Base-by-base conservation (phyloP, 2,113 vertebrate genomes). In the Nyctibius bracteatus region DNA sequence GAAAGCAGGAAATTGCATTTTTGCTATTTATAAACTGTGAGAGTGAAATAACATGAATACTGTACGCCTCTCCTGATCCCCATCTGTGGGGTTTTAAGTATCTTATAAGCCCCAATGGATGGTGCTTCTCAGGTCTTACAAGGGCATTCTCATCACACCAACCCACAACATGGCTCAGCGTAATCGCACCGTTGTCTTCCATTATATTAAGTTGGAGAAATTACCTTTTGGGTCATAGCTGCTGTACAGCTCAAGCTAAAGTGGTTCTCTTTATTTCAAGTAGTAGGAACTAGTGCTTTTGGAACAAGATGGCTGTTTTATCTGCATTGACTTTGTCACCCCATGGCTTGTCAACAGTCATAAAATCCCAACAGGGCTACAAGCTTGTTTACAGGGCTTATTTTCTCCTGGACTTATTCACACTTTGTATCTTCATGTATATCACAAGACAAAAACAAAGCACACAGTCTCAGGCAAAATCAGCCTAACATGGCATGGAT, bases 1-100 rank as follows among this genome's bases (percentile, higher is more conserved):
- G 66, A 82, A 92, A 92, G 92, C 94, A 93, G 95, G 82, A 94
- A 83, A 92, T 78, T 77, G 71, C 58, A 62, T 3, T 27, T 88
- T 21, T 35, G 62, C 85, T 94, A 23, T 95, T 95, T 88, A 90
- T 82, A 81, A 92, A 77, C 88, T 77, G 87, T 24, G 85, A 92
- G 88, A 90, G 62, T 37, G 31, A 73, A 83, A 57, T 63, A 51
- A 37, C 62, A 19, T 1, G 74, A 57, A 80, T 68, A n/a, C n/a
- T 68, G 52, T 14, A 52, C 28, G 74, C 44, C 75, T 83, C 71
- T 92, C 47, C 81, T 2, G 6, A 46, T n/a, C 54, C 54, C 66
- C 74, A 47, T 14, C 81, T 87, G 78, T 13, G 61, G 63, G 10
- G 49, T 30, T 25, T 58, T 18, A 54, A 41, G 14, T n/a, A 0